Percentiles rank a stretch among this genome's conserved stretches.
phyloP scores from a whole-genome alignment of 2,113 vertebrate genomes.

The Probosciger aterrimus region DNA sequence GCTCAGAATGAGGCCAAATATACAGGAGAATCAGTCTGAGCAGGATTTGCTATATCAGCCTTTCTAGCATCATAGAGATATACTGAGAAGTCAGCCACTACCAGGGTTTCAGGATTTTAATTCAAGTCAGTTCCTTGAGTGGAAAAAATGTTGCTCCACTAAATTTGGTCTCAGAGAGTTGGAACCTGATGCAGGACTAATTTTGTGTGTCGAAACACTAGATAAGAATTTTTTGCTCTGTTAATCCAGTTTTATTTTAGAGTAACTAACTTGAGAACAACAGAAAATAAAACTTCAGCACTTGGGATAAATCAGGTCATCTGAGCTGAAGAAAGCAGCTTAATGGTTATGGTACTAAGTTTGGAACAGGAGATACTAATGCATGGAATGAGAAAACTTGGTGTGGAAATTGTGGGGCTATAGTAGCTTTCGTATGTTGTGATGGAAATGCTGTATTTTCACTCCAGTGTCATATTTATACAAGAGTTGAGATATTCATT shows the following conservation, averaged over 20 bases:
- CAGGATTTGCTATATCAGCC: neutral
- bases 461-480: neutral
- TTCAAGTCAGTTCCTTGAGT: neutral
- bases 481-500: neutral
- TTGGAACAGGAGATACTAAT: neutral
- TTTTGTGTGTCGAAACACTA: neutral
- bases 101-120: neutral
- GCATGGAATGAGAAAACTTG: neutral
- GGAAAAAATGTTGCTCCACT: neutral
- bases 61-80: neutral
- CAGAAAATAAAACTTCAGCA: neutral
- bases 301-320: neutral
- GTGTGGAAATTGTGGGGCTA: neutral
- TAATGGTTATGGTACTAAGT: neutral
- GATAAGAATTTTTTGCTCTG: neutral
- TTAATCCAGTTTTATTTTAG: neutral
- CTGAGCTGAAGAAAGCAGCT: neutral
- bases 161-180: neutral
- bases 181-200: neutral
- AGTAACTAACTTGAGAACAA: neutral
- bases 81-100: neutral
- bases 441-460: neutral
- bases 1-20: conserved; percentile 10
- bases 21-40: neutral
- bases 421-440: neutral